Evolutionary conservation across 2,797 vertebrate species (phyloP), one percentile per base, ranked within the genome.

Genomic region (Galaxias olidus): DNA sequence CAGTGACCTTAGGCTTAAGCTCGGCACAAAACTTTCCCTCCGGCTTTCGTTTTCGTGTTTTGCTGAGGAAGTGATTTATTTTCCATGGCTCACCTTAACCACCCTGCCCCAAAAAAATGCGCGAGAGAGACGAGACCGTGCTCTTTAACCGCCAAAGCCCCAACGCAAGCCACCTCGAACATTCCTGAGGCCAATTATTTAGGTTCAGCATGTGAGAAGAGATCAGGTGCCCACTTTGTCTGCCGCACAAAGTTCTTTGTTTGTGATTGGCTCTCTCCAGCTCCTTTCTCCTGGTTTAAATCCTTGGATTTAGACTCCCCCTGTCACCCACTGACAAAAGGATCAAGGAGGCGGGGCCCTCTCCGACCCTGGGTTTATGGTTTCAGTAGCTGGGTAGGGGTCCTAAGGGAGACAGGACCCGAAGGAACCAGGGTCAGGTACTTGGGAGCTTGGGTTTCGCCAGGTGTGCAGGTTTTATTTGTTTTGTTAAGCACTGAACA

Each of bases 161-260:
- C 65, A 66, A 81, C 80, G 80, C 77, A 73, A 52, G 72, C 63
- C 72, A 74, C 87, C 14, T 64, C 42, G 65, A 84, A 83, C 85
- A 84, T 85, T 90, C 78, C 76, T 81, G 63, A 75, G 68, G 69
- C 75, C 79, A 84, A 82, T 87, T 84, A 90, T 77, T 69, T 69
- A 49, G 56, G 80, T 84, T 79, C 57, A 65, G 71, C 71, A 73
- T 80, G 82, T 77, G 78, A 88, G 77, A 84, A 69, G 59, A 79
- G 81, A 87, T 89, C 87, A 89, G 87, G 77, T 86, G 78, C 68
- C 77, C 73, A 84, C 77, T 87, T 84, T 82, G 74, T 79, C 72
- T 45, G 73, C 30, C 30, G 30, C 66, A 59, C 71, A 43, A 87
- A 83, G 84, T 82, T 9, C 66, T 72, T 74, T 65, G 40, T 12